Conservation (phyloP, 2,888 invertebrate species). For the Chrysolina oricalcia region DNA sequence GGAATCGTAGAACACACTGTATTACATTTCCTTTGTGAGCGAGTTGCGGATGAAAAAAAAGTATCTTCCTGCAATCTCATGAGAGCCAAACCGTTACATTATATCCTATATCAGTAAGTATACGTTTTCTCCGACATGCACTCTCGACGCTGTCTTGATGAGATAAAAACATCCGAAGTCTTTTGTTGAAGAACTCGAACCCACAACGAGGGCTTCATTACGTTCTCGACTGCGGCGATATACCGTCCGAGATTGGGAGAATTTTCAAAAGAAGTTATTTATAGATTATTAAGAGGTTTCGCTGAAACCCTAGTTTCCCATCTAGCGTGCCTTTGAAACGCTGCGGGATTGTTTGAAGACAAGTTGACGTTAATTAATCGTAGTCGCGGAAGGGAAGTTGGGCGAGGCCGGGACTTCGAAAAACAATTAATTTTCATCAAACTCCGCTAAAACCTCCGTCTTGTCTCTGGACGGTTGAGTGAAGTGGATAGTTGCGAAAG, state of each 20-base stretch:
- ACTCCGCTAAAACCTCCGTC: neutral
- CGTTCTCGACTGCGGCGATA: neutral
- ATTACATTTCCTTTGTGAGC: neutral
- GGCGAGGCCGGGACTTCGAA: neutral
- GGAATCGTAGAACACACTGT: neutral
- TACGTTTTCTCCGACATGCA: neutral
- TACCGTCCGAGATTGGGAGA: neutral
- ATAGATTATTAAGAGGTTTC: slow-evolving; percentile 8
- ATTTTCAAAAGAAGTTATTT: slow-evolving; percentile 8
- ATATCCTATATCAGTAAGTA: neutral
- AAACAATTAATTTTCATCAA: slow-evolving; percentile 3
- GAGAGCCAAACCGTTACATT: neutral
- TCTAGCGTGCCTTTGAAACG: neutral
- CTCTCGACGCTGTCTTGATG: neutral
- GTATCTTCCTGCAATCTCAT: neutral
- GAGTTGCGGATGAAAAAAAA: neutral
- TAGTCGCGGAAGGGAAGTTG: neutral
- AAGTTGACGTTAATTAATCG: slow-evolving; percentile 7
- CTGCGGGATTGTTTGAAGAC: neutral
- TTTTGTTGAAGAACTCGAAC: neutral
- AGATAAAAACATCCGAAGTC: neutral
- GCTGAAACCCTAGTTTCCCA: neutral
- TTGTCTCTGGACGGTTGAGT: neutral
- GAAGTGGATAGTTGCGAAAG: too few species aligned
- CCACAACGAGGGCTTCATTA: slow-evolving; percentile 7